Base-by-base conservation (phyloP, 2,113 vertebrate species). In the Nothobranchius furzeri region DNA sequence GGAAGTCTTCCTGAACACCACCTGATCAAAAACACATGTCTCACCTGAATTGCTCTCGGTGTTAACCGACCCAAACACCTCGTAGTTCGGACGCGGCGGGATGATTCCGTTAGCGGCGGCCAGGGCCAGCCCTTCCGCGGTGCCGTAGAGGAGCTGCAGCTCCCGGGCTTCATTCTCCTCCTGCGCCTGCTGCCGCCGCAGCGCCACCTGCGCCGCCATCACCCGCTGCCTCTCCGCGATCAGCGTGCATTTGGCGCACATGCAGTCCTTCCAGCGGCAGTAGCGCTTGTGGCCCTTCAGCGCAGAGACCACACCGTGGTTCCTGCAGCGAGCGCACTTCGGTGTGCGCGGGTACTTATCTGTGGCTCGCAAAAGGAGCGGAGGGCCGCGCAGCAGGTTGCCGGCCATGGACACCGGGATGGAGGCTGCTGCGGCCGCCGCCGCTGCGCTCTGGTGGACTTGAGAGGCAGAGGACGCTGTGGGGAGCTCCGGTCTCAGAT, bases 251-350 rank as follows among this genome's bases (percentile, higher is more conserved):
- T 99, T 99, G 90, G 97, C 97, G 91, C 97, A 99, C 93, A 98
- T 95, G 85, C 97, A 99, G 93, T 99, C 97, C 90, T 98, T 98
- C 97, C 97, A 99, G 83, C 97, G 96, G 86, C 97, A 99, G 92
- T 98, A 99, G 80, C 97, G 96, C 83, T 99, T 99, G 93, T 99
- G 97, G 90, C 97, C 97, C 89, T 98, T 99, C 36, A 99, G 94
- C 10, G 96, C 96, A 0, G 97, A 98, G 67, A 99, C 97, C 58
- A 99, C 97, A 1, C 97, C 97, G 89, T 98, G 97, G 88, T 99
- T 99, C 72, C 97, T 91, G 92, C 97, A 99, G 14, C 97, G 95
- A 50, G 97, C 97, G 80, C 97, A 99, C 93, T 99, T 99, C 24
- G 97, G 97, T 24, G 97, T 99, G 77, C 97, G 94, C 42, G 96